Percentiles rank a stretch among this genome's conserved stretches.
Conservation (phyloP, 2,888 invertebrate species). For the Mystacides longicornis region DNA sequence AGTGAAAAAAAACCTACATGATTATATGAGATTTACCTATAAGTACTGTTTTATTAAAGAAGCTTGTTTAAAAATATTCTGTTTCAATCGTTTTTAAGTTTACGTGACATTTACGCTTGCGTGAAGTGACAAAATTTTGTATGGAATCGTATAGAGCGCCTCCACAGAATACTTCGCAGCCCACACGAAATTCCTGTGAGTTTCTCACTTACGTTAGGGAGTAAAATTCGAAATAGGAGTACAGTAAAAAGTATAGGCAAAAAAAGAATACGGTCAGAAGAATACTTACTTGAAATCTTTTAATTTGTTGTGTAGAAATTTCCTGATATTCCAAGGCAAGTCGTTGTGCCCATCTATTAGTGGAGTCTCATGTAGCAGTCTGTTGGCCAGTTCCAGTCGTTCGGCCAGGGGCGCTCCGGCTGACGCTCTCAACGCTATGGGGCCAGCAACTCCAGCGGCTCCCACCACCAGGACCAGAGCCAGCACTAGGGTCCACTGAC, state of each 20-base stretch:
- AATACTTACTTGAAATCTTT: slow-evolving; percentile 64
- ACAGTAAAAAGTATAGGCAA: not conserved
- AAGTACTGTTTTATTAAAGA: too few species aligned
- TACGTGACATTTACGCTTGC: too few species aligned
- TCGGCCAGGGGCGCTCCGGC: slow-evolving; percentile 72
- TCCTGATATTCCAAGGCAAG: slow-evolving; percentile 84
- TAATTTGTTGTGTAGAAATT: slow-evolving; percentile 82
- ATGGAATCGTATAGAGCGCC: too few species aligned
- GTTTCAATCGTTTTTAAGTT: too few species aligned
- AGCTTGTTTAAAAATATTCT: too few species aligned
- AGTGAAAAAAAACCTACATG: too few species aligned
- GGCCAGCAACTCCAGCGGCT: slow-evolving; percentile 73
- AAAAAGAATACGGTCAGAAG: not conserved
- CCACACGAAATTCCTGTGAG: too few species aligned
- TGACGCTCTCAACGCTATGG: slow-evolving; percentile 67
- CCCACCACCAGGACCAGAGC: slow-evolving; percentile 69
- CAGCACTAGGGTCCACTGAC: slow-evolving; percentile 72
- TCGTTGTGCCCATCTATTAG: slow-evolving; percentile 86
- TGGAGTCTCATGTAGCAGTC: slow-evolving; percentile 68
- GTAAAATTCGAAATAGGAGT: too few species aligned
- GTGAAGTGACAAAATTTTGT: too few species aligned
- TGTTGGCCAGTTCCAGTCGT: slow-evolving; percentile 63
- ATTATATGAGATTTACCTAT: too few species aligned
- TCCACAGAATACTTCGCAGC: too few species aligned
- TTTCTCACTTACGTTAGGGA: too few species aligned